Percentiles rank a stretch among this genome's conserved stretches.
These are phyloP conservation scores for Seison nebaliae DNA, from an alignment of 1,140 invertebrate genomes.

Conservation along the genomic window DNA sequence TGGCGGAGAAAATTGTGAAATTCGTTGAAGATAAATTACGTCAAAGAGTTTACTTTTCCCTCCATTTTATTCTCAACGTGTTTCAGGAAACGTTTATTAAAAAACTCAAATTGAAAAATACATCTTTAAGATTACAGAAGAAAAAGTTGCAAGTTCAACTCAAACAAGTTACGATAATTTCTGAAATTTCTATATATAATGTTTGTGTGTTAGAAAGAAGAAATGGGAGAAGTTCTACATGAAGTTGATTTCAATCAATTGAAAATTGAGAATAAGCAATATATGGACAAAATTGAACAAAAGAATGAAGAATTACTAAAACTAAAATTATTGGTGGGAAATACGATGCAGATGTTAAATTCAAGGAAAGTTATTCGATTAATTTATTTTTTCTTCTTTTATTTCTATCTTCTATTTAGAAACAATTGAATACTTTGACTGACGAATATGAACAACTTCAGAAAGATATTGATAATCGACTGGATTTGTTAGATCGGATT, in stretches of 20 bases:
- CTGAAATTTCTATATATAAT: not conserved
- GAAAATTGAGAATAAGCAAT: conserved; percentile 29
- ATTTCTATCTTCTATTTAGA: too few species aligned
- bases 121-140: conserved; percentile 24
- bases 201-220: conserved; percentile 22
- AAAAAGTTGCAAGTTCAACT: conserved; percentile 25
- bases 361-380: conserved; percentile 6
- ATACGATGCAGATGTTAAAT: conserved; percentile 24
- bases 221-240: conserved; percentile 29
- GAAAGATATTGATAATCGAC: conserved; percentile 4
- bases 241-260: conserved; percentile 29
- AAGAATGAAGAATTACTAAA: conserved; percentile 25
- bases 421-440: not conserved
- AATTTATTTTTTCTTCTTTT: too few species aligned
- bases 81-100: conserved; percentile 25
- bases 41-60: conserved; percentile 5
- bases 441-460: conserved; percentile 9
- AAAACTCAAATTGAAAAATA: conserved; percentile 26
- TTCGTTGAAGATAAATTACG: conserved; percentile 19
- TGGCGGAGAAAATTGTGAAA: conserved; percentile 24
- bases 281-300: conserved; percentile 28
- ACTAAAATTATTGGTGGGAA: conserved; percentile 25
- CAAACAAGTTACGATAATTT: conserved; percentile 21
- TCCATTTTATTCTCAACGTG: conserved; percentile 1
- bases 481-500: conserved; percentile 4